Base-by-base conservation (phyloP, 2,797 vertebrate genomes). In the Discoglossus pictus region DNA sequence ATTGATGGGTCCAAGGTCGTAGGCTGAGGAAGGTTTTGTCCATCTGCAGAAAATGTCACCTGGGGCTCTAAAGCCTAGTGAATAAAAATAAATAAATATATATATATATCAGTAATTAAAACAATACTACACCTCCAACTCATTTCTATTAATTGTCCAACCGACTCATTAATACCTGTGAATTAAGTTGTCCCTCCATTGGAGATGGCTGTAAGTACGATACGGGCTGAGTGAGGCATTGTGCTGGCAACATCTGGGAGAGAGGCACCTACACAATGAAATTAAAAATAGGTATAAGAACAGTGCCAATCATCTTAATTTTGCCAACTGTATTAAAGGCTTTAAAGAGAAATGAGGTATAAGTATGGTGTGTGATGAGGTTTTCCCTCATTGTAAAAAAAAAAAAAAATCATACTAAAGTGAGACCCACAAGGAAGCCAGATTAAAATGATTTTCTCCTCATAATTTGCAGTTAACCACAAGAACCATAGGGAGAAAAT, bases 201-300 rank as follows among this genome's bases (percentile, higher is more conserved):
- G 52, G 11, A 11, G 50, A 7, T 13, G 39, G 78, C 78, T 91
- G 91, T 40, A 86, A 76, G 79, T 89, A 87, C 79, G 82, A 66
- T 65, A 69, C 78, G 62, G 86, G 82, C 69, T 88, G 88, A 80
- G 88, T 80, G 80, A 89, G 81, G n/a, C 76, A 79, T 79, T 89
- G 82, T 82, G 76, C 71, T 21, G 86, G 82, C 43, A 84, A 81
- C 75, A 87, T 76, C 16, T 85, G 89, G 44, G 85, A 68, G 43
- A 86, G 84, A 72, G 76, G 64, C 34, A 88, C 80, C 4, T 81
- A 76, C 4, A n/a, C 11, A 50, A 13, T 25, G 7, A 25, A 25
- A 47, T 31, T 31, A 8, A 4, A 31, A 8, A 8, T 31, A 31
- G n/a, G n/a, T n/a, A n/a, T n/a, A n/a, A n/a, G n/a, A n/a, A n/a